These are phyloP conservation scores for Ptycholaimellus sp. DNA, from an alignment of 2,888 invertebrate genomes.

Conservation along the genomic window DNA sequence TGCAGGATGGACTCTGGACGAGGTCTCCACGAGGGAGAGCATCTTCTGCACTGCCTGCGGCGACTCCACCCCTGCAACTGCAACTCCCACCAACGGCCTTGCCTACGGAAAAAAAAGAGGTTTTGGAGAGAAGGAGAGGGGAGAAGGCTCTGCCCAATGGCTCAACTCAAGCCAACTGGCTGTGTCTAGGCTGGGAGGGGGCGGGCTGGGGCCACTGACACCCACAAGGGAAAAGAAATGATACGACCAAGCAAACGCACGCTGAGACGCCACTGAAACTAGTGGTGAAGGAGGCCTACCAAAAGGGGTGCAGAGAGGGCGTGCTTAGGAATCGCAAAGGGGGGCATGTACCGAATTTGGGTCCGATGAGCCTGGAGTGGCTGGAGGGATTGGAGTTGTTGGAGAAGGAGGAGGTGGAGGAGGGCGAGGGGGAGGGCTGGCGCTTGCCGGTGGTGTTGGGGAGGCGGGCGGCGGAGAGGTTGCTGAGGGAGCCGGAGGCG, in stretches of 20 bases:
- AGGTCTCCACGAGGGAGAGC: constrained; percentile 41
- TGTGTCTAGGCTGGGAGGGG: no score
- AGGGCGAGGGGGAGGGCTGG: constrained; percentile 64
- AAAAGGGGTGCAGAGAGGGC: no score
- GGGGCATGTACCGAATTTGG: constrained; percentile 34
- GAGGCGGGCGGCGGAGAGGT: not conserved
- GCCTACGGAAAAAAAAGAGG: constrained; percentile 3
- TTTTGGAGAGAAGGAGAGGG: no score
- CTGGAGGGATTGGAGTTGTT: constrained; percentile 38
- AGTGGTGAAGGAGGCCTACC: no score
- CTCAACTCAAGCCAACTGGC: no score
- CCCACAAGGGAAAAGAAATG: no score
- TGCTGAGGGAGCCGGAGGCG: not conserved
- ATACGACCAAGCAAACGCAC: no score
- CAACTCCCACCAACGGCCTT: no score
- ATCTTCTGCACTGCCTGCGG: constrained; percentile 90
- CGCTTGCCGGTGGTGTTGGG: constrained; percentile 26
- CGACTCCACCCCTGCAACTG: constrained; percentile 55
- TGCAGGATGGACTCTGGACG: constrained; percentile 25
- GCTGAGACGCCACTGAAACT: no score
- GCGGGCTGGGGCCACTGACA: no score
- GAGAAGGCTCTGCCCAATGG: no score
- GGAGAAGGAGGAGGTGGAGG: constrained; percentile 52
- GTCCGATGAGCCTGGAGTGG: not conserved
- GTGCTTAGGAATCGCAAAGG: no score